phyloP scores from a whole-genome alignment of 1,140 invertebrate species.

The Elymnias hypermnestra region DNA sequence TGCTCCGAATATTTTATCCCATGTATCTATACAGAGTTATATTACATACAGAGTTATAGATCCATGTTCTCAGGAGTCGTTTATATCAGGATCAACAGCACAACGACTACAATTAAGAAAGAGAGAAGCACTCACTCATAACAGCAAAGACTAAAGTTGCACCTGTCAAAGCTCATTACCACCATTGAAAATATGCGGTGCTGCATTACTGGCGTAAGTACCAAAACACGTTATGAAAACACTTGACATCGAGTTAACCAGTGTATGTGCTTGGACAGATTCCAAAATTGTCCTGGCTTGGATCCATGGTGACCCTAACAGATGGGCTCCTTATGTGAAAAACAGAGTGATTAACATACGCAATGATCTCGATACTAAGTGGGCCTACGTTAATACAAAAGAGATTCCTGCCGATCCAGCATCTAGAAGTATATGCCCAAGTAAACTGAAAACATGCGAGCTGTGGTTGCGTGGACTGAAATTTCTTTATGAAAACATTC shows the following conservation, averaged over 20 bases:
- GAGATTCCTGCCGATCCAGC: constrained; percentile 21
- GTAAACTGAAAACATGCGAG: not conserved
- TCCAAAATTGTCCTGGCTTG: constrained; percentile 19
- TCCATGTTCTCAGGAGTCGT: too few relatives aligned
- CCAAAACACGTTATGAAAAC: constrained; percentile 2
- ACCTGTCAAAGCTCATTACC: too few relatives aligned
- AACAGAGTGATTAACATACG: constrained; percentile 21
- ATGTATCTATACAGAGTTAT: too few relatives aligned
- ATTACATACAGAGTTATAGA: too few relatives aligned
- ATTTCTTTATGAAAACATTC: not conserved
- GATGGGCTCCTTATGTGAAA: constrained; percentile 3
- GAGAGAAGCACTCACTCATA: too few relatives aligned
- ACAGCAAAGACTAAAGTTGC: too few relatives aligned
- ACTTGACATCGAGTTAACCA: constrained; percentile 6
- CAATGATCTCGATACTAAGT: constrained; percentile 8
- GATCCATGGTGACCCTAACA: not conserved
- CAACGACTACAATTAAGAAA: too few relatives aligned
- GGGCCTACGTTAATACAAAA: constrained; percentile 16
- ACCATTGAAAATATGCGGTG: constrained; percentile 11
- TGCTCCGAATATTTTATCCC: too few relatives aligned
- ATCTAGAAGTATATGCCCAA: constrained; percentile 6
- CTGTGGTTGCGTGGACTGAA: not conserved
- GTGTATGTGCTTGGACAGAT: constrained; percentile 16
- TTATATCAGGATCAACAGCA: too few relatives aligned
- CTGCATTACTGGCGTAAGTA: constrained; percentile 11